A percentile compares a stretch with the other conserved stretches of the same genome.
phyloP scores from a whole-genome alignment of 2,888 invertebrate genomes.

The Drosophila emarginata region DNA sequence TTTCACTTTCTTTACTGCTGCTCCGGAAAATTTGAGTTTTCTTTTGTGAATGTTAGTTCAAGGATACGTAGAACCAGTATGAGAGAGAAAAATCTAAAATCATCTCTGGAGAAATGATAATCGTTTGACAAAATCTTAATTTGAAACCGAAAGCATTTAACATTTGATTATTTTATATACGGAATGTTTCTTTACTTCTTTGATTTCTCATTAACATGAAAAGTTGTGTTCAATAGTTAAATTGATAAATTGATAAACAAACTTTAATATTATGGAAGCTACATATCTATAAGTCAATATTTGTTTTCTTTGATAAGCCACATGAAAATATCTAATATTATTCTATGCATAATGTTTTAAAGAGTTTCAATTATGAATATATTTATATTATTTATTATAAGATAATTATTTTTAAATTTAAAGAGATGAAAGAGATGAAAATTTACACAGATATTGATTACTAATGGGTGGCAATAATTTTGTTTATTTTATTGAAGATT shows the following conservation, averaged over 20 bases:
- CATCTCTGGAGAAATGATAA: background rate
- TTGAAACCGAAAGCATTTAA: background rate
- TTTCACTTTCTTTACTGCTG: background rate
- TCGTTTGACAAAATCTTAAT: slow-evolving; percentile 5
- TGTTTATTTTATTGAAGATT: background rate
- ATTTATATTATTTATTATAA: too few relatives aligned
- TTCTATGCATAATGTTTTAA: too few relatives aligned
- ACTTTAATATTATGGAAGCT: background rate
- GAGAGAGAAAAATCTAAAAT: background rate
- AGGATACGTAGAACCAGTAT: background rate
- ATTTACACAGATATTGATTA: background rate
- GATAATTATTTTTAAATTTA: background rate
- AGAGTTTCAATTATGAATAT: too few relatives aligned
- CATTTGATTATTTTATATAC: background rate
- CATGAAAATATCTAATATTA: too few relatives aligned
- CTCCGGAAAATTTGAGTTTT: slow-evolving; percentile 1
- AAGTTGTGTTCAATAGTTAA: too few relatives aligned
- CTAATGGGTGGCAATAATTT: background rate
- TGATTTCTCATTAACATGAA: background rate
- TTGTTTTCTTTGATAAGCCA: too few relatives aligned
- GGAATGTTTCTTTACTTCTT: background rate
- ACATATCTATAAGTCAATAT: too few relatives aligned
- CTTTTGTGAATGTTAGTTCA: slow-evolving; percentile 6
- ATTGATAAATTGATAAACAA: too few relatives aligned
- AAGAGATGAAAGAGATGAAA: too few relatives aligned